Percentiles rank a stretch among this genome's conserved stretches.
Conservation (phyloP, 2,797 vertebrate genomes). For the Urosaurus nigricauda region DNA sequence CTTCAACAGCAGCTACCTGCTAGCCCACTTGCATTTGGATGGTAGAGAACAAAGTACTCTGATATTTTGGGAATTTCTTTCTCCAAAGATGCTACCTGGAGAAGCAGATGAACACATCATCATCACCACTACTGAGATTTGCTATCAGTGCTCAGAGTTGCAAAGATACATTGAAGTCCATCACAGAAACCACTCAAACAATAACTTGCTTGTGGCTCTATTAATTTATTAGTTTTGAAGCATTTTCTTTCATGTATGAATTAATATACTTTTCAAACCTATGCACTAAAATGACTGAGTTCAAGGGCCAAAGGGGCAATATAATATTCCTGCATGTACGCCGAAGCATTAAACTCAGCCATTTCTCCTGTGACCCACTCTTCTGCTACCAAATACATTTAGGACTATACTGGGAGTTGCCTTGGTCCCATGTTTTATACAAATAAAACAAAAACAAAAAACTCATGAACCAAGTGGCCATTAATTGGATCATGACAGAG, state of each 20-base stretch:
- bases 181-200: slow-evolving; percentile 7
- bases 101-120: background rate
- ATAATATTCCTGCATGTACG: background rate
- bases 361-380: background rate
- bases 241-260: background rate
- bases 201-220: background rate
- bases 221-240: background rate
- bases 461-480: background rate
- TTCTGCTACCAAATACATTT: too few species aligned
- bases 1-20: background rate
- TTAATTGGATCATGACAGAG: slow-evolving; percentile 4
- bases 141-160: background rate
- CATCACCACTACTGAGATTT: background rate
- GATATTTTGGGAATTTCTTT: background rate
- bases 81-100: background rate
- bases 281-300: background rate
- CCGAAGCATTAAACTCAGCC: slow-evolving; percentile 7
- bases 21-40: background rate
- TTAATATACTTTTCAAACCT: slow-evolving; percentile 1
- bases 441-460: background rate
- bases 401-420: too few species aligned
- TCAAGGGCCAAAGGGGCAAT: background rate
- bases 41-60: background rate
- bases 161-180: background rate
- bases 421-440: too few species aligned